A percentile compares a stretch with the other conserved stretches of the same genome.
phyloP scores from a whole-genome alignment of 2,888 invertebrate species.

The Lepidonotus clava region DNA sequence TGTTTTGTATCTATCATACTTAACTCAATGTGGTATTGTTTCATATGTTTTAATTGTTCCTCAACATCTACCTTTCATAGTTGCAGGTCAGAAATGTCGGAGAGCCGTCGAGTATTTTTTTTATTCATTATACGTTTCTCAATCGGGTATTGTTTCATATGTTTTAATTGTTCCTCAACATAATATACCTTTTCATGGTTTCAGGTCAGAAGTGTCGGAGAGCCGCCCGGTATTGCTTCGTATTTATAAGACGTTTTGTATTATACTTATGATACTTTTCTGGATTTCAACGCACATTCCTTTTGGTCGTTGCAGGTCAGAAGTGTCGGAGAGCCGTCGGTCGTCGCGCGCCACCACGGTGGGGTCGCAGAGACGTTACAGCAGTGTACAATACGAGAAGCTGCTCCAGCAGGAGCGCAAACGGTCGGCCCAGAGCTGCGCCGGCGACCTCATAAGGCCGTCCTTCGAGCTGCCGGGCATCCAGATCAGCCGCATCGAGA shows the following conservation, averaged over 20 bases:
- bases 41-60: background rate
- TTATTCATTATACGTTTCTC: background rate
- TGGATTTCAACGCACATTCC: too few species aligned
- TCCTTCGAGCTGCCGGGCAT: slow-evolving; percentile 64
- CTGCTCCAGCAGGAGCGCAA: slow-evolving; percentile 50
- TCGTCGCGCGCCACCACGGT: slow-evolving; percentile 59
- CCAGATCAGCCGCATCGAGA: slow-evolving; percentile 67
- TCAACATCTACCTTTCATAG: background rate
- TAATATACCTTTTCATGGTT: background rate
- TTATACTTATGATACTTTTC: too few species aligned
- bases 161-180: background rate
- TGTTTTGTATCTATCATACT: background rate
- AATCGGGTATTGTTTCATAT: too few species aligned
- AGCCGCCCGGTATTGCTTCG: background rate
- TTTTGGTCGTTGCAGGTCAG: slow-evolving; percentile 55
- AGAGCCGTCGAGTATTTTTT: slow-evolving; percentile 42
- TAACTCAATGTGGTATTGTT: too few species aligned
- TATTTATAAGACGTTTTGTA: background rate
- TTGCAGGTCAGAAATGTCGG: slow-evolving; percentile 59
- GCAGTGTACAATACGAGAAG: slow-evolving; percentile 57
- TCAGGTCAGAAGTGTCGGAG: background rate
- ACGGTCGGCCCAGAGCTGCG: slow-evolving; percentile 51
- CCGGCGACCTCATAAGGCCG: slow-evolving; percentile 35
- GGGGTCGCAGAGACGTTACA: slow-evolving; percentile 59
- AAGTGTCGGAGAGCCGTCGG: slow-evolving; percentile 57